Conservation (phyloP, 2,888 invertebrate species). For the Aradus depressus region DNA sequence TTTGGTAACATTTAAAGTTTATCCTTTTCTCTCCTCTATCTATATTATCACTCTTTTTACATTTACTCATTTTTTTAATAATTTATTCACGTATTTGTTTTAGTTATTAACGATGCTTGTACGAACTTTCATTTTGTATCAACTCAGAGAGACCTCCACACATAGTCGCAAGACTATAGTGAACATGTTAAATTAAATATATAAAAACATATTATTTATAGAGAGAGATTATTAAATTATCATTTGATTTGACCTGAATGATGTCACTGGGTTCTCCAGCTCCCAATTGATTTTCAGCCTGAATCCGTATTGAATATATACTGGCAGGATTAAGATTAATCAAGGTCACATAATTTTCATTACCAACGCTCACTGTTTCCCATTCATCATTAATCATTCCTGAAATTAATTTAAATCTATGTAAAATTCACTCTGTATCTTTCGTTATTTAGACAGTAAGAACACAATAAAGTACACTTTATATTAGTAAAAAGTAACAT, state of each 20-base stretch:
- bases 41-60: too few species aligned
- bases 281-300: slow-evolving; percentile 40
- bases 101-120: too few species aligned
- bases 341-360: slow-evolving; percentile 34
- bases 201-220: too few species aligned
- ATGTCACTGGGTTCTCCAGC: slow-evolving; percentile 37
- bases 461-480: neutral
- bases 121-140: too few species aligned
- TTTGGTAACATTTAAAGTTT: too few species aligned
- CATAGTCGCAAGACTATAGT: neutral
- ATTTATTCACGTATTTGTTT: too few species aligned
- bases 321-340: slow-evolving; percentile 37
- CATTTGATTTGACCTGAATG: slow-evolving; percentile 32
- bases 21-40: too few species aligned
- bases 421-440: neutral
- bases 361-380: slow-evolving; percentile 28
- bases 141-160: neutral
- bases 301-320: slow-evolving; percentile 37
- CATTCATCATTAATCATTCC: slow-evolving; percentile 28
- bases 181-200: neutral
- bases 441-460: neutral
- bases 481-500: neutral
- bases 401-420: slow-evolving; percentile 9
- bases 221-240: too few species aligned
- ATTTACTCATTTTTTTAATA: too few species aligned